Percentiles rank a stretch among this genome's conserved stretches.
These are phyloP conservation scores for Sciaenops ocellatus DNA, from an alignment of 2,797 vertebrate species.

Conservation along the genomic window DNA sequence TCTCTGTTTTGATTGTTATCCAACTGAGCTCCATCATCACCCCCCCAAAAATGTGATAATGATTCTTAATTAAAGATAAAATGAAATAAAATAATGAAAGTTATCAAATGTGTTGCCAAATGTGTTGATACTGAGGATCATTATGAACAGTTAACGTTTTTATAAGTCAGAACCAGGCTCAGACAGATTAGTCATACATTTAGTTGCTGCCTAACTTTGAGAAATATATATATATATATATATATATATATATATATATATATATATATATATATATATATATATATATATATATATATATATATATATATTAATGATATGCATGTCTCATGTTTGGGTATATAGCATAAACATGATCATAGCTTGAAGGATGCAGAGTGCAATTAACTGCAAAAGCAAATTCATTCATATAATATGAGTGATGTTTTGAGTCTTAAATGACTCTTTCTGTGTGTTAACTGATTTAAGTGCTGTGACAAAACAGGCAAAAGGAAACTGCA, in stretches of 20 bases:
- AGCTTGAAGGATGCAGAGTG: not conserved
- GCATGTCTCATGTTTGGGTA: not conserved
- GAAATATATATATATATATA: not conserved
- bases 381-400: not conserved
- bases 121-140: not conserved
- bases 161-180: not conserved
- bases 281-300: no score
- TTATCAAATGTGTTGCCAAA: not conserved
- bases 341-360: not conserved
- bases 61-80: not conserved
- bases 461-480: slow-evolving; percentile 3
- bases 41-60: not conserved
- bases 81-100: not conserved
- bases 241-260: no score
- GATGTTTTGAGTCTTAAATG: not conserved
- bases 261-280: no score
- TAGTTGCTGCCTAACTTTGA: slow-evolving; percentile 1
- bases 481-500: slow-evolving; percentile 13
- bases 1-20: not conserved
- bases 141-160: not conserved
- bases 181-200: slow-evolving; percentile 5
- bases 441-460: not conserved
- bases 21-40: not conserved
- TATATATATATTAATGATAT: not conserved
- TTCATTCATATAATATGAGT: slow-evolving; percentile 8